phyloP scores from a whole-genome alignment of 2,797 vertebrate species.

The Mus spretus region DNA sequence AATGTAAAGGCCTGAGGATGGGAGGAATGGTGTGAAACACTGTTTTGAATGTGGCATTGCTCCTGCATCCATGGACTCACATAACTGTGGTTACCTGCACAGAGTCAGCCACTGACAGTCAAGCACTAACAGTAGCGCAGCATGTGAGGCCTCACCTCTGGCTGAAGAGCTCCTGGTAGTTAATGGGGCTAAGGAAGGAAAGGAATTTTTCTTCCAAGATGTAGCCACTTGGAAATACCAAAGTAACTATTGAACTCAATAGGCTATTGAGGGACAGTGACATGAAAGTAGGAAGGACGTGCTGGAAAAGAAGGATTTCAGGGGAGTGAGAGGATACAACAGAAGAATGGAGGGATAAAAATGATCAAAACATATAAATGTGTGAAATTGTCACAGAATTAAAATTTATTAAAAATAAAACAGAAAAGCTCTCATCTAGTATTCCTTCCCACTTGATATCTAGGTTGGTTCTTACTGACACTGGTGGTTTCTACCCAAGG shows the following conservation, averaged over 20 bases:
- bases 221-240: neutral
- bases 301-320: neutral
- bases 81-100: neutral
- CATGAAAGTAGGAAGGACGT: neutral
- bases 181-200: neutral
- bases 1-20: neutral
- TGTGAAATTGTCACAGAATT: neutral
- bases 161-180: neutral
- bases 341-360: neutral
- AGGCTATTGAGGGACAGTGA: no score
- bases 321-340: neutral
- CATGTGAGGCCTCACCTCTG: neutral
- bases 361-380: neutral
- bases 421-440: neutral
- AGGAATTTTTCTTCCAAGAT: neutral
- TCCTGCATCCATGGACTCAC: neutral
- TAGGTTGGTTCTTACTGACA: conserved; percentile 6
- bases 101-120: neutral
- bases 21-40: neutral
- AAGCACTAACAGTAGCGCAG: neutral
- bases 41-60: neutral
- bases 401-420: neutral
- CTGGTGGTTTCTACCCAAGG: neutral
- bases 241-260: neutral
- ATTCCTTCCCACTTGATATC: neutral